Evolutionary conservation across 1,140 invertebrate genomes (phyloP).

Genomic region (Nasonia vitripennis): DNA sequence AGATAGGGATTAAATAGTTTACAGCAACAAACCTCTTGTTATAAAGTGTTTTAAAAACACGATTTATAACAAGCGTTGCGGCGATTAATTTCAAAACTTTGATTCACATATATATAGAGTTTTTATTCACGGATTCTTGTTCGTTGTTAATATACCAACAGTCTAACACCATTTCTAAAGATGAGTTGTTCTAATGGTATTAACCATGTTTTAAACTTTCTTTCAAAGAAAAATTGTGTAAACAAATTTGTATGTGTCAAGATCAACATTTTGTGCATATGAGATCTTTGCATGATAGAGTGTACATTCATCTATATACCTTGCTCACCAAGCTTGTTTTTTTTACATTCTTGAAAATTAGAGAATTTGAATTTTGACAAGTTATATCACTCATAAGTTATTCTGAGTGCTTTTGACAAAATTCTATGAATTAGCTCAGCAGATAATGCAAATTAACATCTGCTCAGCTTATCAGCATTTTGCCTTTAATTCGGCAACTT

Average conservation of each 20-base stretch:
- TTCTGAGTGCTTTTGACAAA: slow-evolving; percentile 15
- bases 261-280: slow-evolving; percentile 19
- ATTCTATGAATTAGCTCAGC: slow-evolving; percentile 22
- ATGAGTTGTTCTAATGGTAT: slow-evolving; percentile 3
- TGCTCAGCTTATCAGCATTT: slow-evolving; percentile 45
- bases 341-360: slow-evolving; percentile 23
- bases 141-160: background rate
- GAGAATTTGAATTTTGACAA: slow-evolving; percentile 18
- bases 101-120: background rate
- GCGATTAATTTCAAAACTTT: background rate
- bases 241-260: slow-evolving; percentile 13
- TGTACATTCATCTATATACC: slow-evolving; percentile 26
- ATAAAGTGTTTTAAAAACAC: slow-evolving; percentile 1
- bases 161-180: background rate
- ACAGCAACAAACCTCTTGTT: slow-evolving; percentile 16
- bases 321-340: slow-evolving; percentile 24
- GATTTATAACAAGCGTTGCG: background rate
- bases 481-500: slow-evolving; percentile 59
- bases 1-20: slow-evolving; percentile 44
- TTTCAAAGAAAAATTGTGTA: background rate
- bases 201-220: background rate
- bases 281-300: slow-evolving; percentile 10
- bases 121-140: background rate
- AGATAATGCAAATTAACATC: background rate
- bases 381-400: background rate